phyloP scores from a whole-genome alignment of 2,113 vertebrate genomes.

The Sterrhoptilus dennistouni region DNA sequence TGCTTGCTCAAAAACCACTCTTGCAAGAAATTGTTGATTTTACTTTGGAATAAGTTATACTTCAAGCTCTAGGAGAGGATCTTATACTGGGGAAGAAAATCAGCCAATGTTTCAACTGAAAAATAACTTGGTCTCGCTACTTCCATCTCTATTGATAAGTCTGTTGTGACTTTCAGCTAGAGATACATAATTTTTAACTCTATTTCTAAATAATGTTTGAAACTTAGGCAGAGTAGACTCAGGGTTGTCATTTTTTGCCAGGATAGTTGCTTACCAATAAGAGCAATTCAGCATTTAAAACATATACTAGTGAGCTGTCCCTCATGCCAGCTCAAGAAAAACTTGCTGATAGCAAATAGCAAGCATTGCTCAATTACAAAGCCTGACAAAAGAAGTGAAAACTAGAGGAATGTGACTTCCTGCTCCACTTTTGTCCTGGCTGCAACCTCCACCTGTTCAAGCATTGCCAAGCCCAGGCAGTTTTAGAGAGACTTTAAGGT shows the following conservation, averaged over 20 bases:
- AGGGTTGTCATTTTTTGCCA: background rate
- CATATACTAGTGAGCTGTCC: fast-evolving
- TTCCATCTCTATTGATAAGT: background rate
- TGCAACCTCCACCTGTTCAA: background rate
- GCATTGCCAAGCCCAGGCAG: background rate
- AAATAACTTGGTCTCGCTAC: background rate
- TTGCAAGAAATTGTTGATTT: background rate
- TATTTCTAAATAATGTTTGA: background rate
- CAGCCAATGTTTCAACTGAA: background rate
- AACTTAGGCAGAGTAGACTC: background rate
- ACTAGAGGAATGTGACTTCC: background rate
- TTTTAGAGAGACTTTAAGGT: background rate
- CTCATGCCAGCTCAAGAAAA: background rate
- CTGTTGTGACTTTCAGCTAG: background rate
- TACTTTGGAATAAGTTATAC: background rate
- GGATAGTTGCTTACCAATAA: background rate
- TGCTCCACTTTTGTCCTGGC: background rate
- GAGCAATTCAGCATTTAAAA: background rate
- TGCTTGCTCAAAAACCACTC: background rate
- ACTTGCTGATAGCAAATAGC: background rate
- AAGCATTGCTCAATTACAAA: background rate
- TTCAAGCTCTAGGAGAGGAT: background rate
- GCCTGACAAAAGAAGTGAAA: background rate
- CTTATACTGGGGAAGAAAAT: background rate
- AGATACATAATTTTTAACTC: background rate